phyloP scores from a whole-genome alignment of 23 tunicate genomes.

The Corella eumyota region DNA sequence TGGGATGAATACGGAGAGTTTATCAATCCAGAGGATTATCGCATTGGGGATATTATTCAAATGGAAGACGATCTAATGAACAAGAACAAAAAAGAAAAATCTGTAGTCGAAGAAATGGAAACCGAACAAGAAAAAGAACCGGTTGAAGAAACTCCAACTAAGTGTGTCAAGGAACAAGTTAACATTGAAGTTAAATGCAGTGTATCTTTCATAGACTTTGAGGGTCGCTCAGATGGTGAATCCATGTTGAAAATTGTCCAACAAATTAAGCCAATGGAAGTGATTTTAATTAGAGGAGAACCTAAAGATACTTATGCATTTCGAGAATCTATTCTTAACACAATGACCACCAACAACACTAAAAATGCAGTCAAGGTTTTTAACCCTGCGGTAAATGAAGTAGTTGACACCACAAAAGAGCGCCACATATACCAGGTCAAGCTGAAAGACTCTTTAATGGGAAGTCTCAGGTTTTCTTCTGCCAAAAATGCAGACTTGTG shows the following conservation, averaged over 20 bases:
- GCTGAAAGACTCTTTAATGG: conserved; percentile 84
- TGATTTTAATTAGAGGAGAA: conserved; percentile 61
- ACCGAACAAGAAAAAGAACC: not conserved
- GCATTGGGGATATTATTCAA: conserved; percentile 26
- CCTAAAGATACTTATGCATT: conserved; percentile 26
- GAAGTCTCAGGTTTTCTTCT: conserved; percentile 53
- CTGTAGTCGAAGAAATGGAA: conserved; percentile 4
- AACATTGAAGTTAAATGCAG: conserved; percentile 60
- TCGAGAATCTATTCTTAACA: conserved; percentile 32
- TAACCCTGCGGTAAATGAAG: conserved; percentile 79
- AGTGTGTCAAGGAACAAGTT: conserved; percentile 44
- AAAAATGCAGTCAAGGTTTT: conserved; percentile 49
- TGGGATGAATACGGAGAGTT: conserved; percentile 99
- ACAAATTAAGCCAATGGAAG: conserved; percentile 80
- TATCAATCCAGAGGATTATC: conserved; percentile 80
- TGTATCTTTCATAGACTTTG: conserved; percentile 90
- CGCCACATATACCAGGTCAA: conserved; percentile 91
- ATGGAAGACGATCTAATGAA: conserved; percentile 33
- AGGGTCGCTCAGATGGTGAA: conserved; percentile 91
- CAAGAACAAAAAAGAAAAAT: conserved; percentile 12
- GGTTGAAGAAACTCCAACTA: conserved; percentile 78
- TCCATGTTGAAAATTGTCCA: conserved; percentile 84
- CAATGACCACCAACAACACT: conserved; percentile 2
- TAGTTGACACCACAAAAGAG: conserved; percentile 88
- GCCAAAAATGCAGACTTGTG: conserved; percentile 64